Evolutionary conservation across 2,888 invertebrate genomes (phyloP), one percentile per base, ranked within the genome.

Genomic region (Ennomos erosarius): DNA sequence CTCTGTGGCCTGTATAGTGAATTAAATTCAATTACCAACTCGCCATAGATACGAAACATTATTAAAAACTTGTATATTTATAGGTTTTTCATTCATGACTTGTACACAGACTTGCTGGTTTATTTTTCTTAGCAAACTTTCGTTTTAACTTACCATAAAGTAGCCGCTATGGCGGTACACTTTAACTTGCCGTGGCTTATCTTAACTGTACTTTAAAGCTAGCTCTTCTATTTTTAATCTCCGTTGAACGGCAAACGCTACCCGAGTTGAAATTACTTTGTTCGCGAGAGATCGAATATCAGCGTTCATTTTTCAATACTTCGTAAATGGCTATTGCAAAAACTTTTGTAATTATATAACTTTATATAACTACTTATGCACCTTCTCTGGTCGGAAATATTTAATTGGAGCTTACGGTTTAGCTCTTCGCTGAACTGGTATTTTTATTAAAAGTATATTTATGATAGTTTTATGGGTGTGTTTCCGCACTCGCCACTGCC

Each of bases 181-280:
- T 76, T 76, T 77, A 82, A 82, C 79, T 84, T 50, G 34, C 44
- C 49, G 43, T 80, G 74, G 83, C 85, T 88, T 90, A 89, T 88
- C 88, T 88, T 84, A 84, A 85, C 82, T 83, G 79, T 85, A 88
- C 80, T 87, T 85, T 84, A 84, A 85, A 83, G 79, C 79, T 75
- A 60, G 75, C 75, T 85, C 82, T 86, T 88, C 87, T 87, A 85
- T 88, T 89, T 88, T 88, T 88, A 87, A 88, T 88, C 85, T 84
- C 73, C 76, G 48, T 68, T 80, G 77, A 76, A 70, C 79, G 78
- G 85, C 76, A 79, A 84, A 84, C 81, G 81, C 79, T 82, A 81
- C 80, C 79, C 69, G 80, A 87, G 85, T 88, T 89, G 73, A 86
- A 88, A 87, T 89, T 88, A 88, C 88, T 85, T 87, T 88, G 82